Evolutionary conservation across 2,797 vertebrate genomes (phyloP).

Genomic region (Arrhamphus sclerolepis): DNA sequence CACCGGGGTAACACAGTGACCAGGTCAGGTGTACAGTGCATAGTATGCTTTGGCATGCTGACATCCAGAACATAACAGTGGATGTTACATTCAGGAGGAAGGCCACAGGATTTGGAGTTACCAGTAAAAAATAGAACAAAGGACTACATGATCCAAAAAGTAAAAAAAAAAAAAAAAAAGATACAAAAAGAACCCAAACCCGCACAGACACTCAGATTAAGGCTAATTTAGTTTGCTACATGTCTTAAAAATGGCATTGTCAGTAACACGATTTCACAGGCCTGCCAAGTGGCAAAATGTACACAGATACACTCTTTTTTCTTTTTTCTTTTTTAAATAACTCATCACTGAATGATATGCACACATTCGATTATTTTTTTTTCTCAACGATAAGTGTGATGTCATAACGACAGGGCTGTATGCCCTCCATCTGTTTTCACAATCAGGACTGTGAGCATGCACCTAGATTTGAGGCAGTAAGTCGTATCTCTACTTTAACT

Average conservation of each 20-base stretch:
- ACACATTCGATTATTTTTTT: conserved; percentile 39
- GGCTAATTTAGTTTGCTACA: conserved; percentile 84
- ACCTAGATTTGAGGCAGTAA: conserved; percentile 74
- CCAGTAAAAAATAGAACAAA: conserved; percentile 67
- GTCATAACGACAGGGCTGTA: conserved; percentile 37
- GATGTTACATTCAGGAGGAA: conserved; percentile 88
- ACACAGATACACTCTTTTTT: conserved; percentile 50
- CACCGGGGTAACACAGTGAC: conserved; percentile 85
- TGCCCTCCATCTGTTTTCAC: conserved; percentile 47
- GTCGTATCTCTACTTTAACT: conserved; percentile 40
- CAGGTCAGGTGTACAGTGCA: conserved; percentile 88
- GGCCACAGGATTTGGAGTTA: conserved; percentile 85
- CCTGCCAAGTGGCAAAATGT: conserved; percentile 52
- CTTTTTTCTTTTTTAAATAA: conserved; percentile 37
- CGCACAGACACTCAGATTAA: conserved; percentile 78
- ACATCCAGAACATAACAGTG: conserved; percentile 86
- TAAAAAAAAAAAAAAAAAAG: conserved; percentile 43
- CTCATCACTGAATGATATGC: conserved; percentile 55
- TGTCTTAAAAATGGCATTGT: conserved; percentile 75
- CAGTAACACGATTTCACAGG: conserved; percentile 57
- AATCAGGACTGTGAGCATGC: conserved; percentile 64
- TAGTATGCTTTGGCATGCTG: conserved; percentile 90
- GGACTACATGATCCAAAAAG: conserved; percentile 63
- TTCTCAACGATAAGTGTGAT: conserved; percentile 32
- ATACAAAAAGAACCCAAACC: conserved; percentile 64